phyloP scores from a whole-genome alignment of 1,140 invertebrate species.

The Pantala flavescens region DNA sequence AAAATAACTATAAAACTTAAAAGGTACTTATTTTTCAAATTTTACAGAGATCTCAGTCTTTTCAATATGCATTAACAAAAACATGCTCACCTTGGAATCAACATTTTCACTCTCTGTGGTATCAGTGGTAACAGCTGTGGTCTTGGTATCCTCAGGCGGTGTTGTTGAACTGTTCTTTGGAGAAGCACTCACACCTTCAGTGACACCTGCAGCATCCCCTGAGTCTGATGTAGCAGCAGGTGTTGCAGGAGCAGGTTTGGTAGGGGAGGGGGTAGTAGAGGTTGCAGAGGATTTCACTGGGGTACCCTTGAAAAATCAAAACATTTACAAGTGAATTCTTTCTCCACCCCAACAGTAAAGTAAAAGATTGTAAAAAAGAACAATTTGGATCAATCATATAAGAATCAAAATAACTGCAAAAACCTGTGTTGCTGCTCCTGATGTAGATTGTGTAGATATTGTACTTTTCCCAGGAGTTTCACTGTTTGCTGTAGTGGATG shows the following conservation, averaged over 20 bases:
- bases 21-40: no score
- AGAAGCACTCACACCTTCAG: not conserved
- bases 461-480: not conserved
- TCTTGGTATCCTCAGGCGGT: not conserved
- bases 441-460: not conserved
- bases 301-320: not conserved
- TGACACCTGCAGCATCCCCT: not conserved
- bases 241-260: not conserved
- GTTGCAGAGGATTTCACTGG: not conserved
- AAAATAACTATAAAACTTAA: no score
- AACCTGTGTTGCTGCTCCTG: not conserved
- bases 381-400: no score
- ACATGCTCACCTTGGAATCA: not conserved
- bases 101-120: not conserved
- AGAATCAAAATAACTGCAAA: not conserved
- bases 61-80: no score
- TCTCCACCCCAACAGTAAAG: no score
- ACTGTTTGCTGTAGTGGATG: not conserved
- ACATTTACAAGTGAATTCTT: no score
- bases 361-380: no score
- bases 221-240: not conserved
- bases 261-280: not conserved
- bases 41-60: no score
- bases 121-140: not conserved
- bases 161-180: not conserved